Evolutionary conservation across 2,113 vertebrate genomes (phyloP), one percentile per base, ranked within the genome.

Genomic region (cattle (Bos taurus)): DNA sequence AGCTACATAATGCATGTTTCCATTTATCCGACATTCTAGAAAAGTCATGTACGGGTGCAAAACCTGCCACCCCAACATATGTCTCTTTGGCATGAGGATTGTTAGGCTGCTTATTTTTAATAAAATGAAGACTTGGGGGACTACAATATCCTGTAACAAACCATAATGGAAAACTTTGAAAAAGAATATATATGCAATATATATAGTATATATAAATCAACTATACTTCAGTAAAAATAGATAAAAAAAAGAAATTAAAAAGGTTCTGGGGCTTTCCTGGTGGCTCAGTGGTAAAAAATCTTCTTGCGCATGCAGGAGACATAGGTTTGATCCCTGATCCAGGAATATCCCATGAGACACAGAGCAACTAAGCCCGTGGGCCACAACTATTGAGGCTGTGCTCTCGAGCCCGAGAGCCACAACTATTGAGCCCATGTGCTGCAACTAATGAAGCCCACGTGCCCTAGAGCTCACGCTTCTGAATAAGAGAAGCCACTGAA

Each of bases 351-450:
- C 12, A 43, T 1, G 13, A 26, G 23, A 43, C 40, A 74, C 21
- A 26, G 3, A 43, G 71, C 23, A 77, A 26, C 21, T 26, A 43
- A 77, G 12, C 21, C 71, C 23, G 0, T 7, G 71, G 40, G 40
- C 23, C 71, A 26, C 40, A 77, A 1, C 40, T 26, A 26, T 0
- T 43, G 40, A 26, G 23, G 40, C 40, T 43, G 71, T 43, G 23
- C 40, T 77, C 71, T 43, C 1, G 0, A 77, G 71, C 6, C 36
- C 23, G 0, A 77, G 12, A 74, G 23, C 12, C 23, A 43, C 1
- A 13, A 26, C 36, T 13, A 7, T 0, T 26, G 36, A 43, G 36
- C 11, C 71, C 71, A 40, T 25, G 36, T 77, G 67, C 36, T 3
- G 10, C 71, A 43, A 43, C 71, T 74, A 13, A 74, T 13, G 71